Evolutionary conservation across 2,888 invertebrate species (phyloP).

Genomic region (Ptilodon capucinus): DNA sequence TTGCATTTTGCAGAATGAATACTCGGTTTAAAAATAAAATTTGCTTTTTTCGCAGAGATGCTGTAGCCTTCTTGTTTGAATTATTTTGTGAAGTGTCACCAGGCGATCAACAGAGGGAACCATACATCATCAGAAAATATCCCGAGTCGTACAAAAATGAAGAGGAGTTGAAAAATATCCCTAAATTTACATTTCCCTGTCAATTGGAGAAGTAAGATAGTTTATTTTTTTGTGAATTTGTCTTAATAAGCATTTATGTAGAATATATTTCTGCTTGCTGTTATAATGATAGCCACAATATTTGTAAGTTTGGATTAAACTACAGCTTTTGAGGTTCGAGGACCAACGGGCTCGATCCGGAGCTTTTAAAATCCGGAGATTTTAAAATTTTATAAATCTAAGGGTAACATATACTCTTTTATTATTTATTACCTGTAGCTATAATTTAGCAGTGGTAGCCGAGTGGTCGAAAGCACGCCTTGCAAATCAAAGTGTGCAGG

Average conservation of each 20-base stretch:
- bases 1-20: background rate
- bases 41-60: constrained; percentile 83
- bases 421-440: too few species aligned
- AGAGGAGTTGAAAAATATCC: constrained; percentile 92
- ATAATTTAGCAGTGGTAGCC: background rate
- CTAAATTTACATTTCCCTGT: constrained; percentile 94
- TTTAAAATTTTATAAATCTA: too few species aligned
- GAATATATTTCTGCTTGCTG: background rate
- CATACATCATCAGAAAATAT: constrained; percentile 92
- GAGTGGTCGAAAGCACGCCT: too few species aligned
- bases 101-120: constrained; percentile 79
- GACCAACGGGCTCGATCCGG: too few species aligned
- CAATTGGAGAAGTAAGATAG: constrained; percentile 66
- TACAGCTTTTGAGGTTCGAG: too few species aligned
- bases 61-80: constrained; percentile 90
- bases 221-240: background rate
- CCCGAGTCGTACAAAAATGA: constrained; percentile 92
- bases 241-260: background rate
- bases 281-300: too few species aligned
- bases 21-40: background rate
- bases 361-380: too few species aligned
- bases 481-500: too few species aligned
- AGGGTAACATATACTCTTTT: too few species aligned
- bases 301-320: too few species aligned
- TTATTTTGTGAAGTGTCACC: constrained; percentile 92